These are phyloP conservation scores for Lepidothrix coronata DNA, from an alignment of 2,113 vertebrate genomes.

Conservation along the genomic window DNA sequence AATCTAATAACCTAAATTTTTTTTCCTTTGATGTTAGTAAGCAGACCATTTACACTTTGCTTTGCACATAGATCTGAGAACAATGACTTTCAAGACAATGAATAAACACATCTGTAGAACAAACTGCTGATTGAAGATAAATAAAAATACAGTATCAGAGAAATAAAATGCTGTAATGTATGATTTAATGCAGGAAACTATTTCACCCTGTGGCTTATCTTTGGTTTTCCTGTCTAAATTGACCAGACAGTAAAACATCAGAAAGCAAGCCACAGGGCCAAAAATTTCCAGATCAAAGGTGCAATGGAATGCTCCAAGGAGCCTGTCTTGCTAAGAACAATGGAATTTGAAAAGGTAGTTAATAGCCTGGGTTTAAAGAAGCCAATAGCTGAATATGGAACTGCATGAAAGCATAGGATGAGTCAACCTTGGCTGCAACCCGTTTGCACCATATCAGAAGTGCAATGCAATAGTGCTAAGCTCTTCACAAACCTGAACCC, in stretches of 20 bases:
- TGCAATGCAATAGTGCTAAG: background rate
- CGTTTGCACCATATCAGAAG: background rate
- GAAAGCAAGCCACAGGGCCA: background rate
- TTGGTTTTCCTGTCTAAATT: background rate
- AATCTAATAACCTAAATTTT: constrained; percentile 22
- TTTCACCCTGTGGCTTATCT: background rate
- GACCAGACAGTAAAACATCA: background rate
- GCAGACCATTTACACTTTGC: constrained; percentile 23
- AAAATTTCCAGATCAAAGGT: background rate
- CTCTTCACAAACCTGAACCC: background rate
- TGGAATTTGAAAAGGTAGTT: background rate
- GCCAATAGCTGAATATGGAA: background rate
- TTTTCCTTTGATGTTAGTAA: constrained; percentile 36
- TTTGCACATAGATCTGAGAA: constrained; percentile 40
- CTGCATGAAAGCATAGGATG: background rate
- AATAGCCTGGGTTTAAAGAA: background rate
- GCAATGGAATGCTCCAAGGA: background rate
- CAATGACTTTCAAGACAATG: background rate
- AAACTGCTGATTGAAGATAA: constrained; percentile 25
- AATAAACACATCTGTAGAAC: constrained; percentile 28
- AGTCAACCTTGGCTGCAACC: background rate
- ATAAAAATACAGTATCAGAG: background rate
- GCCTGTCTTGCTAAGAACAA: background rate
- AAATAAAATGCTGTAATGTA: background rate
- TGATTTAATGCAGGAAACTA: constrained; percentile 46